Percentiles rank a stretch among this genome's conserved stretches.
These are phyloP conservation scores for Pseudorasbora parva DNA, from an alignment of 2,113 vertebrate genomes.

Conservation along the genomic window DNA sequence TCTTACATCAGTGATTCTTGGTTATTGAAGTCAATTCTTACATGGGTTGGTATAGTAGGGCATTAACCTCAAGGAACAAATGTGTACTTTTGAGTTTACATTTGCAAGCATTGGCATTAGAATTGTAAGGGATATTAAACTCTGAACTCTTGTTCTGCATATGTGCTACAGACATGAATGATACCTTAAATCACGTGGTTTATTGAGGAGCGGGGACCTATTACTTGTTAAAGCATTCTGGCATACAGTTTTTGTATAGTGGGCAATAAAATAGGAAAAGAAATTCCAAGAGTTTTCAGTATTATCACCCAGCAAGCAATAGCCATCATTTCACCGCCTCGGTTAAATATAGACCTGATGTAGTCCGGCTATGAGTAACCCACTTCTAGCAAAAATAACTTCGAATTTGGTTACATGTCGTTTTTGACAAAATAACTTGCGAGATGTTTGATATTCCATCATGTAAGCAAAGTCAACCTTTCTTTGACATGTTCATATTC, in stretches of 20 bases:
- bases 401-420: too few relatives aligned
- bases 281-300: too few relatives aligned
- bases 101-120: not conserved
- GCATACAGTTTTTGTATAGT: not conserved
- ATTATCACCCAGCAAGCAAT: too few relatives aligned
- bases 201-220: not conserved
- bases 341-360: too few relatives aligned
- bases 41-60: not conserved
- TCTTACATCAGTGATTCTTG: not conserved
- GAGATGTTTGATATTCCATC: too few relatives aligned
- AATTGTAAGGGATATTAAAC: not conserved
- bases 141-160: not conserved
- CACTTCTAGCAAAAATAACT: too few relatives aligned
- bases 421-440: too few relatives aligned
- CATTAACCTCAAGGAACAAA: not conserved
- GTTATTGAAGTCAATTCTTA: not conserved
- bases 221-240: not conserved
- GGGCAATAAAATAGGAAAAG: not conserved
- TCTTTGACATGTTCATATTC: too few relatives aligned
- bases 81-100: not conserved
- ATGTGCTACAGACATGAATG: not conserved
- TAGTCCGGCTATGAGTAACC: too few relatives aligned
- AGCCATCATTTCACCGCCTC: too few relatives aligned
- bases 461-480: too few relatives aligned
- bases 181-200: conserved; percentile 1